phyloP scores from a whole-genome alignment of 1,140 invertebrate genomes.

The Drosophila bipectinata region DNA sequence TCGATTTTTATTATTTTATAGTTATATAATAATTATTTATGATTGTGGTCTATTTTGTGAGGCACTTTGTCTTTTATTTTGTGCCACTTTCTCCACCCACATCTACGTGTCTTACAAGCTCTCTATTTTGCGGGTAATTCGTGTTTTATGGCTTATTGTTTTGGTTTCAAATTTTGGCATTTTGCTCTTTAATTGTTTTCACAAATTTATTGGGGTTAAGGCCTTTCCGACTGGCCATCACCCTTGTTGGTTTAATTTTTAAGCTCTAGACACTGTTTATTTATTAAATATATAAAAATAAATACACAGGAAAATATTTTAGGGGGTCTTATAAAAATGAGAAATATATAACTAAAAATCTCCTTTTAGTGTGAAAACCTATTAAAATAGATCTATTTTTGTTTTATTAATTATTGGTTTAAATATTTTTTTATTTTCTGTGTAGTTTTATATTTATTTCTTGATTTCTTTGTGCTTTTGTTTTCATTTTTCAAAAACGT shows the following conservation, averaged over 20 bases:
- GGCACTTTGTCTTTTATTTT: neutral
- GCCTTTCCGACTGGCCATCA: constrained; percentile 59
- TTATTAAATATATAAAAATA: constrained; percentile 6
- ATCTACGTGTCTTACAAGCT: constrained; percentile 4
- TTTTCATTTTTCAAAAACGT: constrained; percentile 53
- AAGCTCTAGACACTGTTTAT: constrained; percentile 12
- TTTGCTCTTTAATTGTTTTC: constrained; percentile 60
- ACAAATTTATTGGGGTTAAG: constrained; percentile 74
- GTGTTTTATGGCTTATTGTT: constrained; percentile 22
- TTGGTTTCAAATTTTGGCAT: constrained; percentile 11
- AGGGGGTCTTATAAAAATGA: neutral
- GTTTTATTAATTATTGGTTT: neutral
- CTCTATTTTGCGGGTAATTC: neutral
- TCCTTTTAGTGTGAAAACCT: neutral
- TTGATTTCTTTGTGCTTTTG: constrained; percentile 20
- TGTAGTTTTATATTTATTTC: constrained; percentile 7
- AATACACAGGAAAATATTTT: neutral
- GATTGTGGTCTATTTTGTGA: neutral
- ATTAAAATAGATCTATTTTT: too few relatives aligned
- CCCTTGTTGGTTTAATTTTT: constrained; percentile 27
- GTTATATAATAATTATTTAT: neutral
- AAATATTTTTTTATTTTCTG: neutral
- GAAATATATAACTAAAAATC: neutral
- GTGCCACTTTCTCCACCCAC: neutral
- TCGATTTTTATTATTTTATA: constrained; percentile 19